These are phyloP conservation scores for Diabrotica virgifera DNA, from an alignment of 1,140 invertebrate species.

Conservation along the genomic window DNA sequence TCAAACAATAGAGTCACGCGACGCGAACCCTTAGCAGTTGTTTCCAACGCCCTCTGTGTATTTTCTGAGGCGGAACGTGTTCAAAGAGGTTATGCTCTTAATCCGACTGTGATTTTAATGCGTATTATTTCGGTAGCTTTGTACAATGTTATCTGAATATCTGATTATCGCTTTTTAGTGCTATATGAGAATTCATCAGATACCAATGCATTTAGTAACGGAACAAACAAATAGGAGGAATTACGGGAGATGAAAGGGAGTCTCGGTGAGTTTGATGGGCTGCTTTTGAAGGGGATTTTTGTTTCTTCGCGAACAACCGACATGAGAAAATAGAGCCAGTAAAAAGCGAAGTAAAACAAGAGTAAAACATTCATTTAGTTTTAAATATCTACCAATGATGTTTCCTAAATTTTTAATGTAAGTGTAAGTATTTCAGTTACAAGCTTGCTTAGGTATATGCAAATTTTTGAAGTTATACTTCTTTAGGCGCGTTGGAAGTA, in stretches of 20 bases:
- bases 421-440: too few relatives aligned
- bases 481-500: too few relatives aligned
- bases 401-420: too few relatives aligned
- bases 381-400: too few relatives aligned
- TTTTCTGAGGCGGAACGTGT: conserved; percentile 40
- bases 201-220: conserved; percentile 19
- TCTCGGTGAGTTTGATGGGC: neutral
- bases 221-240: conserved; percentile 18
- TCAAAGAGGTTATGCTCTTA: conserved; percentile 42
- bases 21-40: conserved; percentile 30
- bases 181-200: conserved; percentile 22
- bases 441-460: too few relatives aligned
- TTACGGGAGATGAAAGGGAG: conserved; percentile 9
- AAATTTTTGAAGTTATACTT: too few relatives aligned
- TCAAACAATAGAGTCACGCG: conserved; percentile 33
- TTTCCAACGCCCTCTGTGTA: conserved; percentile 36
- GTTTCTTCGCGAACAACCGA: neutral
- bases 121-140: conserved; percentile 46
- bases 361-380: too few relatives aligned
- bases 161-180: conserved; percentile 37
- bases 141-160: conserved; percentile 39
- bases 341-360: too few relatives aligned
- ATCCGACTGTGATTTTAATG: conserved; percentile 47
- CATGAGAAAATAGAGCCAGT: neutral
- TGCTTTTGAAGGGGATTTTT: neutral